Conservation (phyloP, 2,888 invertebrate genomes). For the Celastrina argiolus region DNA sequence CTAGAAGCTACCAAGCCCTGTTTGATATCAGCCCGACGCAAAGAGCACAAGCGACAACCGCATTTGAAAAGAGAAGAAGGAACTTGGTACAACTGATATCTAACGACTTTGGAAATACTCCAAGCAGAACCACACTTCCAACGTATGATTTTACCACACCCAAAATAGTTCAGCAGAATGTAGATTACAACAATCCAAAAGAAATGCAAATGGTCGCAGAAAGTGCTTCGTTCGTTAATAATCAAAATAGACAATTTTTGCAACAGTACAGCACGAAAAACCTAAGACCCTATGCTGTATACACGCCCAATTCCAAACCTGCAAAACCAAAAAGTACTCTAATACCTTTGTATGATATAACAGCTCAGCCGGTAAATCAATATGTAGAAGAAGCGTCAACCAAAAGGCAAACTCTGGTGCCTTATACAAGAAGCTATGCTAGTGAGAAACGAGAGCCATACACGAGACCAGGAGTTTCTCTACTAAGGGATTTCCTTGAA, state of each 20-base stretch:
- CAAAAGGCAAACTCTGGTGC: conserved; percentile 62
- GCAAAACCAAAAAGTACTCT: conserved; percentile 55
- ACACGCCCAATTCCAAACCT: conserved; percentile 57
- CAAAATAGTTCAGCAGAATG: conserved; percentile 50
- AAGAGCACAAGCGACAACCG: conserved; percentile 53
- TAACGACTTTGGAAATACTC: conserved; percentile 55
- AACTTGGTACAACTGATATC: conserved; percentile 64
- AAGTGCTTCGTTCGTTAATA: conserved; percentile 84
- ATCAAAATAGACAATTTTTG: conserved; percentile 64
- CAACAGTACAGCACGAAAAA: conserved; percentile 64
- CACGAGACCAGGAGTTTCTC: conserved; percentile 67
- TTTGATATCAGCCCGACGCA: conserved; percentile 59
- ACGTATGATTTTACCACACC: conserved; percentile 58
- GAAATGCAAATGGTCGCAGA: conserved; percentile 87
- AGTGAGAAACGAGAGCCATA: conserved; percentile 62
- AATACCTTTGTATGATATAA: conserved; percentile 66
- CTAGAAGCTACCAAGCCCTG: conserved; percentile 58
- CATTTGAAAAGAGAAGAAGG: conserved; percentile 59
- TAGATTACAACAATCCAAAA: conserved; percentile 62
- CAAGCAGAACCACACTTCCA: conserved; percentile 52
- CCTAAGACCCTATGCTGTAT: conserved; percentile 64
- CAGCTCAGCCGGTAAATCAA: conserved; percentile 48
- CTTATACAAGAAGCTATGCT: conserved; percentile 61
- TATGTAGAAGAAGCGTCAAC: conserved; percentile 47
- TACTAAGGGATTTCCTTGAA: conserved; percentile 58